Base-by-base conservation (phyloP, 2,888 invertebrate species). In the Hydriomena furcata region DNA sequence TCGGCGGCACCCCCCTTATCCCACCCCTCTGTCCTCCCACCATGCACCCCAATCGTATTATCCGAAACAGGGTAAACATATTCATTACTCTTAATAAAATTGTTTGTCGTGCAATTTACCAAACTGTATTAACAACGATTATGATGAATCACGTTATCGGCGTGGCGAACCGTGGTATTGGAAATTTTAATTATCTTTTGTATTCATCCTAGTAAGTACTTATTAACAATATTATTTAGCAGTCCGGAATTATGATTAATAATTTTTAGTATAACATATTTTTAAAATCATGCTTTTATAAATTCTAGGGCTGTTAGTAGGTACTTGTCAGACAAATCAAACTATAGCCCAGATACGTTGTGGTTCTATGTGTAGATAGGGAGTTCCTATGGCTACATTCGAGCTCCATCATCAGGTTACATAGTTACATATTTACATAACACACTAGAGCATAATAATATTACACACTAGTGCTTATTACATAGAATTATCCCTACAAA, bases 21-120 rank as follows among this genome's bases (percentile, higher is more conserved):
- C 41, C 50, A 7, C 41, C 20, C 38, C 21, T 27, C 36, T 42
- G 45, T 34, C 27, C 47, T 27, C 48, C 23, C 52, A 43, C 58
- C 30, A 32, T 36, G 46, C 55, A 49, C 61, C 55, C 66, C 73
- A 73, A 78, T 77, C 67, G 60, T 66, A 75, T 73, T 73, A 73
- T 60, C 61, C 47, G 62, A 62, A 70, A 71, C 62, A 68, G 55
- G 57, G 61, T 61, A 73, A 73, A 72, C 71, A 71, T 68, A 75
- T 73, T 74, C 73, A 79, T 79, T 76, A 77, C 68, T 65, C 66
- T 70, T 77, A 74, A 77, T n/a, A n/a, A n/a, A n/a, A n/a, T 78
- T 76, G 73, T 74, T 69, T 73, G 68, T 65, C 65, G 65, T 71
- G 62, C 66, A 68, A 66, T 72, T 68, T 65, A 61, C 71, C 67